Evolutionary conservation across 1,140 invertebrate genomes (phyloP).

Genomic region (Laupala kohalensis): DNA sequence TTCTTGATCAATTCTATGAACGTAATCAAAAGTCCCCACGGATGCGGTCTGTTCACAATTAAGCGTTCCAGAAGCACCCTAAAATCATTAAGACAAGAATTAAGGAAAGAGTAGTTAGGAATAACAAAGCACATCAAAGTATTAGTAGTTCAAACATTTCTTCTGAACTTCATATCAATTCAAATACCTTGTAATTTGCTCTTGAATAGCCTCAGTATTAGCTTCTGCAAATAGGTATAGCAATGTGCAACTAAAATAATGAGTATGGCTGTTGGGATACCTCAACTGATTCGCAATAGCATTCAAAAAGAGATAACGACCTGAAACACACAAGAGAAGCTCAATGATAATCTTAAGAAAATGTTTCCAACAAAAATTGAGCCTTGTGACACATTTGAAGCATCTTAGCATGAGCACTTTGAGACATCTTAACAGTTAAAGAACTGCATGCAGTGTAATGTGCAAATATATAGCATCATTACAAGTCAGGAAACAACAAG

Average conservation of each 20-base stretch:
- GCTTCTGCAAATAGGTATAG: slow-evolving; percentile 97
- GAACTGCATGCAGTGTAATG: too few species aligned
- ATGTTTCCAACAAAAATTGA: too few species aligned
- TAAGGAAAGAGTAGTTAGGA: too few species aligned
- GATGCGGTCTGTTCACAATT: slow-evolving; percentile 96
- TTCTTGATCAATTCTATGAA: slow-evolving; percentile 99
- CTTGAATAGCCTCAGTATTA: slow-evolving; percentile 90
- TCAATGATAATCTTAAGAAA: not conserved
- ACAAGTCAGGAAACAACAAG: too few species aligned
- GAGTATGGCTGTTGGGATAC: slow-evolving; percentile 98
- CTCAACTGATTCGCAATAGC: slow-evolving; percentile 96
- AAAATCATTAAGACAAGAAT: too few species aligned
- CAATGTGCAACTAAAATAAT: slow-evolving; percentile 96
- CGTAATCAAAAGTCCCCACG: slow-evolving; percentile 96
- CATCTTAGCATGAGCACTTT: too few species aligned
- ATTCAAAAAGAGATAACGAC: slow-evolving; percentile 89
- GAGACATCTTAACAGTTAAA: too few species aligned
- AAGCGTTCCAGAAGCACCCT: slow-evolving; percentile 91
- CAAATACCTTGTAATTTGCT: slow-evolving; percentile 48
- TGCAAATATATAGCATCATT: too few species aligned
- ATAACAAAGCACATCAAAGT: not conserved
- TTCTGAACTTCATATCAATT: not conserved
- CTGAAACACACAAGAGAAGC: slow-evolving; percentile 25
- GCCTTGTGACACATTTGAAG: too few species aligned
- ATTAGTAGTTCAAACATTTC: not conserved